A percentile compares a stretch with the other conserved stretches of the same genome.
These are phyloP conservation scores for Ptychobarbus kaznakovi DNA, from an alignment of 2,797 vertebrate species.

Conservation along the genomic window DNA sequence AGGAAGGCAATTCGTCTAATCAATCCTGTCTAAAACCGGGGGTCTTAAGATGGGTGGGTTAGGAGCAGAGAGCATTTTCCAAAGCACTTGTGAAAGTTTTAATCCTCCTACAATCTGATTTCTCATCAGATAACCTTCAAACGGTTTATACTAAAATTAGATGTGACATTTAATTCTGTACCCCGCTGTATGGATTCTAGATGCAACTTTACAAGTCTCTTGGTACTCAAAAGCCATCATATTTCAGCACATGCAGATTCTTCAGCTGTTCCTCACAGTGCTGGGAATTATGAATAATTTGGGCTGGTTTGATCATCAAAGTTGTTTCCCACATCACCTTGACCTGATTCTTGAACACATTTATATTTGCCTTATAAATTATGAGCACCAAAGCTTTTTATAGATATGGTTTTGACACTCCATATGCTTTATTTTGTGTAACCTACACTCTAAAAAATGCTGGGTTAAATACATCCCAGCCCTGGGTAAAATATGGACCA, in stretches of 20 bases:
- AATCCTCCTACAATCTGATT: not conserved
- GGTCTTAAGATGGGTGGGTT: conserved; percentile 19
- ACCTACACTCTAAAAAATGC: not conserved
- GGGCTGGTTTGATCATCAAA: not conserved
- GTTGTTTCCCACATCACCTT: not conserved
- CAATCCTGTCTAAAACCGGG: conserved; percentile 19
- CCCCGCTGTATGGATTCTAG: not conserved
- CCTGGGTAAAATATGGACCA: no score
- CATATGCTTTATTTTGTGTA: not conserved
- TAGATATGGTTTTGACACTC: not conserved
- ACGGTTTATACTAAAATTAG: conserved; percentile 4
- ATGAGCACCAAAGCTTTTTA: not conserved
- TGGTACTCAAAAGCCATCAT: not conserved
- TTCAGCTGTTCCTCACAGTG: not conserved
- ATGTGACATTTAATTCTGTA: conserved; percentile 10
- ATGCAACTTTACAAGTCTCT: conserved; percentile 8
- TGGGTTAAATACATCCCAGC: no score
- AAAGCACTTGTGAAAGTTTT: conserved; percentile 24
- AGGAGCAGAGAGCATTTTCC: not conserved
- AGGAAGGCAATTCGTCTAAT: conserved; percentile 33
- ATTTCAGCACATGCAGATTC: conserved; percentile 1
- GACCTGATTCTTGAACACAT: not conserved
- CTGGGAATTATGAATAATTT: not conserved
- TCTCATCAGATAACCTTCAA: conserved; percentile 28
- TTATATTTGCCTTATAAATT: not conserved